phyloP scores from a whole-genome alignment of 1,140 invertebrate species.

The Hestina assimilis region DNA sequence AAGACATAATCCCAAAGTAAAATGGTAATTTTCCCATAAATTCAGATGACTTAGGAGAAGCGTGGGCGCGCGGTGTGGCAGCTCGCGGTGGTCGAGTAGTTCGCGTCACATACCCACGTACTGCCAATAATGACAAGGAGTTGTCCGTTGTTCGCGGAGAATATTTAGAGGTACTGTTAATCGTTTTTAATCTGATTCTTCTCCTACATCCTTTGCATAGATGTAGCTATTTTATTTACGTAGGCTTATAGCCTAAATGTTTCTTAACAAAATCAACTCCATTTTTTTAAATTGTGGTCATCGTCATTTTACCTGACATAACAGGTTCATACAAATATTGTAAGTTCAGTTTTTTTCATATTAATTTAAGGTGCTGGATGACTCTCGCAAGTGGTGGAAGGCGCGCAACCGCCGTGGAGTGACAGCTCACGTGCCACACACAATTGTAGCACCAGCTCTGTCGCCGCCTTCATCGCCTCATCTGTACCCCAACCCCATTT shows the following conservation, averaged over 20 bases:
- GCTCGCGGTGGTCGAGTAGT: conserved; percentile 89
- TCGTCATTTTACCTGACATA: too few relatives aligned
- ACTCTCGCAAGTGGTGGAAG: conserved; percentile 99
- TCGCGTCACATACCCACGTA: conserved; percentile 95
- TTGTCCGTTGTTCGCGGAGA: conserved; percentile 96
- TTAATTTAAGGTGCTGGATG: conserved; percentile 89
- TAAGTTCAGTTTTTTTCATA: too few relatives aligned
- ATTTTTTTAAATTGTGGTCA: too few relatives aligned
- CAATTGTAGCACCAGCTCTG: conserved; percentile 89
- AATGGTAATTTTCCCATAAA: too few relatives aligned
- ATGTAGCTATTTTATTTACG: too few relatives aligned
- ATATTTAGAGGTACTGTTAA: conserved; percentile 89
- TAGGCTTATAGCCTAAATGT: too few relatives aligned
- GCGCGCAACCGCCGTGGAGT: conserved; percentile 93
- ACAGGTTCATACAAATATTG: too few relatives aligned
- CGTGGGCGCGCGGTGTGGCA: conserved; percentile 88
- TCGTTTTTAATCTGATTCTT: conserved; percentile 82
- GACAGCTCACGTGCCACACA: conserved; percentile 97
- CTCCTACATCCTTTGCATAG: conserved; percentile 86
- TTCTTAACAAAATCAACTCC: too few relatives aligned
- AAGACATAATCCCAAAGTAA: too few relatives aligned
- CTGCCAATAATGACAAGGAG: conserved; percentile 99
- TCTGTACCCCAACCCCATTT: conserved; percentile 86
- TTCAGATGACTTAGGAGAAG: conserved; percentile 74
- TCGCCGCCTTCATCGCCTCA: conserved; percentile 79